phyloP scores from a whole-genome alignment of 2,113 vertebrate species.

The Lasiurus borealis region DNA sequence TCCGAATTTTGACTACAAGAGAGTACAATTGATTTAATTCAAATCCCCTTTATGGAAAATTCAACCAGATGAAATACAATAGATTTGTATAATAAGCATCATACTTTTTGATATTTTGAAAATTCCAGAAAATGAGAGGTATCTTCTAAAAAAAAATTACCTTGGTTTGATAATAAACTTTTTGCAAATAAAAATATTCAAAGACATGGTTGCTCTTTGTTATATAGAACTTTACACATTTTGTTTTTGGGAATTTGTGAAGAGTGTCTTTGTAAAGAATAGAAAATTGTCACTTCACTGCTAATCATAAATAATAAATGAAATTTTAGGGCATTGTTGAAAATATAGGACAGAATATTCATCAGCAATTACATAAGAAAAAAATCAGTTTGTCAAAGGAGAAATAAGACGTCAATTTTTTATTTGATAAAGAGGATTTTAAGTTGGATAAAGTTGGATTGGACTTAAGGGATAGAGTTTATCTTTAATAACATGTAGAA shows the following conservation, averaged over 20 bases:
- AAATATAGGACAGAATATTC: not conserved
- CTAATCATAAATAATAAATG: not conserved
- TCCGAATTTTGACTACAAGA: not conserved
- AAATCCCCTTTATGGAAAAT: not conserved
- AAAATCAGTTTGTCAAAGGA: slow-evolving; percentile 33
- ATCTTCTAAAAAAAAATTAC: not conserved
- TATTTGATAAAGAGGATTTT: not conserved
- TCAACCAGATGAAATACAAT: not conserved
- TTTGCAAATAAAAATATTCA: not conserved
- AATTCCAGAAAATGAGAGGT: not conserved
- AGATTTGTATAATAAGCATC: not conserved
- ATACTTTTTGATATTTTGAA: slow-evolving; percentile 13
- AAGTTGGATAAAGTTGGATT: not conserved
- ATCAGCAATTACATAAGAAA: not conserved
- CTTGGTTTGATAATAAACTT: not conserved
- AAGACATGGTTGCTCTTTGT: not conserved
- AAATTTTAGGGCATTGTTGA: not conserved
- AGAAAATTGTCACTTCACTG: not conserved
- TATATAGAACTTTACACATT: not conserved
- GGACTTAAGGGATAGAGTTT: not conserved
- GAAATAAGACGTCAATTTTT: slow-evolving; percentile 21
- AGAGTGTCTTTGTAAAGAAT: not conserved
- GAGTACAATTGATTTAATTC: not conserved
- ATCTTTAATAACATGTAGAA: not conserved
- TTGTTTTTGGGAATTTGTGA: not conserved